Percentiles rank a stretch among this genome's conserved stretches.
These are phyloP conservation scores for Siphamia tubifer DNA, from an alignment of 2,113 vertebrate species.

Conservation along the genomic window DNA sequence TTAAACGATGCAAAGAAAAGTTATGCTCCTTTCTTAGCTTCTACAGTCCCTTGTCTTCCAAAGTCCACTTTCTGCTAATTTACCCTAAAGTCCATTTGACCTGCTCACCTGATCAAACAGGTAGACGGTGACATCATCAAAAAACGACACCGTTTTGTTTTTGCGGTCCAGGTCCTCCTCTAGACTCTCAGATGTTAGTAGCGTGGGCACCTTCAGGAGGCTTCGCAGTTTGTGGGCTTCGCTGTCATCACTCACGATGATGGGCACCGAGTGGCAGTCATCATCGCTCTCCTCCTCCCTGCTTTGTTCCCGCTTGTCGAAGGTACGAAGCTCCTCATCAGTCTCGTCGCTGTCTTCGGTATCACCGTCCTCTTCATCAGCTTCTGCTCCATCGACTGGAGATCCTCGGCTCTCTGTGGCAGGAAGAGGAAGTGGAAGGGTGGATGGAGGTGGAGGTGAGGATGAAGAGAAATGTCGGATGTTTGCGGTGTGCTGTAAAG, in stretches of 20 bases:
- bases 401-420: slow-evolving; percentile 36
- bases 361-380: slow-evolving; percentile 85
- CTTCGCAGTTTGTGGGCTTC: slow-evolving; percentile 87
- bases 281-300: slow-evolving; percentile 90
- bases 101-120: slow-evolving; percentile 93
- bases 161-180: slow-evolving; percentile 84
- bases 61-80: too few species aligned
- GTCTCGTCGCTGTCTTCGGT: slow-evolving; percentile 92
- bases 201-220: slow-evolving; percentile 86
- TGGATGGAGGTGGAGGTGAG: slow-evolving; percentile 41
- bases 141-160: slow-evolving; percentile 96
- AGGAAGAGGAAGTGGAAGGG: slow-evolving; percentile 40
- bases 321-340: slow-evolving; percentile 88
- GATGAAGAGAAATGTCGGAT: slow-evolving; percentile 81
- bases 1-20: too few species aligned
- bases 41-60: too few species aligned
- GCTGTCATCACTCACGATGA: slow-evolving; percentile 90
- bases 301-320: slow-evolving; percentile 88
- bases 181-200: slow-evolving; percentile 68
- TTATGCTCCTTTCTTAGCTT: too few species aligned
- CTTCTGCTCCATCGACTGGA: slow-evolving; percentile 70
- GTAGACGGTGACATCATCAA: slow-evolving; percentile 94
- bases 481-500: slow-evolving; percentile 50
- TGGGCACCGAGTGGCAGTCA: slow-evolving; percentile 82
- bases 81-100: background rate